Evolutionary conservation across 35 echinoderm and acorn worm genomes (phyloP).

Genomic region (Heliocidaris tuberculata): DNA sequence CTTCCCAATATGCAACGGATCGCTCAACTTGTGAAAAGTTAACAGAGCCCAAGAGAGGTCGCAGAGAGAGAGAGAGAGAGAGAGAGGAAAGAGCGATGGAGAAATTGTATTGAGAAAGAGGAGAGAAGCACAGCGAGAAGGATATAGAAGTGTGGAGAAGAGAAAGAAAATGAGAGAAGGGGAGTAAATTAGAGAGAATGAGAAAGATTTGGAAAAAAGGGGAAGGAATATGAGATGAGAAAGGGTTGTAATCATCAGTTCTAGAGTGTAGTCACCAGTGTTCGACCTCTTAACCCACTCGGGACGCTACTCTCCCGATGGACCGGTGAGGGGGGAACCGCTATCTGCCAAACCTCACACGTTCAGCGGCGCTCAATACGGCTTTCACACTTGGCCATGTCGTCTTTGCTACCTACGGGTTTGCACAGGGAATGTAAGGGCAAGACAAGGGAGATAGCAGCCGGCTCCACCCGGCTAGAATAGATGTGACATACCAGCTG

Average conservation of each 20-base stretch:
- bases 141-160: background rate
- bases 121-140: background rate
- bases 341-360: conserved; percentile 30
- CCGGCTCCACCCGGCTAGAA: background rate
- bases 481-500: conserved; percentile 26
- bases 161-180: background rate
- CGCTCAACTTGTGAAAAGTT: conserved; percentile 25
- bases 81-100: background rate
- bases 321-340: conserved; percentile 2
- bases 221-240: background rate
- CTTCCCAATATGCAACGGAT: conserved; percentile 20
- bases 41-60: conserved; percentile 25
- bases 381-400: background rate
- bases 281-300: conserved; percentile 18
- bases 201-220: background rate
- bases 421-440: conserved; percentile 27
- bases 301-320: background rate
- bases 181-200: background rate
- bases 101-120: background rate
- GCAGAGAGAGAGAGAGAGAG: background rate
- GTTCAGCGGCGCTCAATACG: conserved; percentile 16
- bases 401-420: conserved; percentile 23
- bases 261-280: conserved; percentile 8
- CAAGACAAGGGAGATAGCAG: conserved; percentile 8
- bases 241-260: background rate